A percentile compares a stretch with the other conserved stretches of the same genome.
phyloP scores from a whole-genome alignment of 2,888 invertebrate species.

The Diplolepis rosae region DNA sequence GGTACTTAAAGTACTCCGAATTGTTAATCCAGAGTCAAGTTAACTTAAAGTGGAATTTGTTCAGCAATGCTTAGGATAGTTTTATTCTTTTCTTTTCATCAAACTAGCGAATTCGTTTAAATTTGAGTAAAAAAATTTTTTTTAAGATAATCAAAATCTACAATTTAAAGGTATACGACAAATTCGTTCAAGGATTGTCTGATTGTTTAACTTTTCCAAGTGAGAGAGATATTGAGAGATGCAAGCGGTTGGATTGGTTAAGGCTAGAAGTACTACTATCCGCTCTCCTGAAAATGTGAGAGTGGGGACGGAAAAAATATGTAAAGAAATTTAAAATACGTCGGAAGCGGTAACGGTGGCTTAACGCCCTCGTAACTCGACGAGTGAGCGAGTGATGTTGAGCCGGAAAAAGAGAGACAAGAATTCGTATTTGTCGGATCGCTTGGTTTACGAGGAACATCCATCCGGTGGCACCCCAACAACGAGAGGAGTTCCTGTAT shows the following conservation, averaged over 20 bases:
- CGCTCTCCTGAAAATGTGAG: not conserved
- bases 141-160: not conserved
- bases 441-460: conserved; percentile 64
- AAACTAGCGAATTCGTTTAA: no score
- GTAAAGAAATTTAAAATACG: conserved; percentile 60
- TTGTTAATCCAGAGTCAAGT: no score
- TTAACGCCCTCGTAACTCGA: conserved; percentile 60
- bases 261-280: not conserved
- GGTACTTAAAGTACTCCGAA: no score
- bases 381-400: conserved; percentile 46
- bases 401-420: conserved; percentile 52
- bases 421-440: conserved; percentile 67
- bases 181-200: not conserved
- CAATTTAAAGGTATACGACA: not conserved
- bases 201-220: conserved; percentile 10
- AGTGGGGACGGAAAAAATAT: conserved; percentile 47
- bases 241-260: not conserved
- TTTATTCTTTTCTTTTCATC: no score
- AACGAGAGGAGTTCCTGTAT: conserved; percentile 19
- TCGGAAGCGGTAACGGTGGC: conserved; percentile 51
- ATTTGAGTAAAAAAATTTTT: no score
- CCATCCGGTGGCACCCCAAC: conserved; percentile 49
- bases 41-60: no score
- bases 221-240: not conserved
- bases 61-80: no score